Evolutionary conservation across 2,113 vertebrate species (phyloP), one percentile per base, ranked within the genome.

Genomic region (Archilochus colubris): DNA sequence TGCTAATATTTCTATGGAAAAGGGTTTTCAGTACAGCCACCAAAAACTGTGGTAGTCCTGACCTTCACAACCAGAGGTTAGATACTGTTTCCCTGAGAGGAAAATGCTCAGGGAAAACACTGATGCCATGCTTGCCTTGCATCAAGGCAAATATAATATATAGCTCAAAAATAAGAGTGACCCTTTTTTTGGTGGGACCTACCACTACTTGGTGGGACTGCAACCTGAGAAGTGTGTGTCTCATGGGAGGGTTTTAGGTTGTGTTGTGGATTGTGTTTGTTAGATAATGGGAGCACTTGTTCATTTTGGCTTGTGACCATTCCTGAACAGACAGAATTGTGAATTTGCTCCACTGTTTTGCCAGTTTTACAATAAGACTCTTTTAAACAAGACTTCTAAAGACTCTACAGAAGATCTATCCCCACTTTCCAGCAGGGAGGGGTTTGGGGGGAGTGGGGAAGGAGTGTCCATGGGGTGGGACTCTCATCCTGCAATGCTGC

Each of bases 401-500:
- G 19, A 7, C 14, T 64, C 21, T 14, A 9, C 7, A 27, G 40
- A 64, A 81, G 20, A 16, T 31, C 11, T 78, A 23, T 9, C 25
- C 5, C 21, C 24, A 27, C 7, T 63, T 50, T 38, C 36, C 36
- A 38, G 36, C 36, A 38, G 36, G 36, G 36, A 38, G 36, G 36
- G 36, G 36, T 38, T 38, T 38, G 36, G 36, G 46, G 73, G 58
- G 73, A n/a, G 62, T 27, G 69, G 27, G 27, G 61, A 85, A 64
- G 8, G 18, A 40, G 40, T 40, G 11, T 43, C 58, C 12, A 3
- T 46, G 1, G 3, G 30, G 16, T 0, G 0, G 20, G 36, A 43
- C 23, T 36, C 0, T 0, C 18, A 24, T 91, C 46, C 36, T 1
- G 0, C 28, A 20, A 18, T 0, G 1, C 15, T 53, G 50, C 31